Conservation (phyloP, 2,797 vertebrate genomes). For the Malurus leucopterus region DNA sequence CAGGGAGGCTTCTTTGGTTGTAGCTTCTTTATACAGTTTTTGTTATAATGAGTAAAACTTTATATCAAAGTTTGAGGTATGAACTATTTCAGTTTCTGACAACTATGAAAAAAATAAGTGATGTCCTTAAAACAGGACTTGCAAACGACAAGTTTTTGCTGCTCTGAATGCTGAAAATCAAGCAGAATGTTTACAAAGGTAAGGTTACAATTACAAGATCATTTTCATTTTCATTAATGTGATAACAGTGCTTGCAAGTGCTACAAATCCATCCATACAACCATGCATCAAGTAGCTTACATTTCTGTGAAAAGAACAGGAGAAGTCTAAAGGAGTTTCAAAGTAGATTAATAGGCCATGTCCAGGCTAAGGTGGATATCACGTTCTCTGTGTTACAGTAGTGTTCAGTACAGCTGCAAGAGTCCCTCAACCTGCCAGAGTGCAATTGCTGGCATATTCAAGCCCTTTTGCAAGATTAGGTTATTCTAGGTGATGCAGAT, state of each 20-base stretch:
- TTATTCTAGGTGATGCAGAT: not conserved
- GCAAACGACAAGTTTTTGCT: not conserved
- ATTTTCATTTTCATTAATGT: not conserved
- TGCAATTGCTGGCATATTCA: not conserved
- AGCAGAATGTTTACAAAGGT: not conserved
- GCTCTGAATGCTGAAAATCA: not conserved
- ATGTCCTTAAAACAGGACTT: not conserved
- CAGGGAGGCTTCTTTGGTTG: no score
- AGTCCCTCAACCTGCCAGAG: not conserved
- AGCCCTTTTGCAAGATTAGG: not conserved
- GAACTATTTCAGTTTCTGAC: no score
- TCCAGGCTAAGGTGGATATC: no score
- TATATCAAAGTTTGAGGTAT: no score
- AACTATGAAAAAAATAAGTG: not conserved
- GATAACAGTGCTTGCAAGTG: accelerated
- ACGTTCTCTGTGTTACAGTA: not conserved
- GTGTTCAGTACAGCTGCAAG: not conserved
- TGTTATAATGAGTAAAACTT: no score
- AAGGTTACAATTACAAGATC: not conserved
- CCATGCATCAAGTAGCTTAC: not conserved
- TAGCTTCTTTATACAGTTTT: no score
- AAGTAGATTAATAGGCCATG: not conserved
- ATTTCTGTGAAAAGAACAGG: not conserved
- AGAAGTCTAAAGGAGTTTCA: not conserved
- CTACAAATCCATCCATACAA: not conserved